A percentile compares a stretch with the other conserved stretches of the same genome.
These are phyloP conservation scores for Pelobates fuscus DNA, from an alignment of 2,113 vertebrate genomes.

Conservation along the genomic window DNA sequence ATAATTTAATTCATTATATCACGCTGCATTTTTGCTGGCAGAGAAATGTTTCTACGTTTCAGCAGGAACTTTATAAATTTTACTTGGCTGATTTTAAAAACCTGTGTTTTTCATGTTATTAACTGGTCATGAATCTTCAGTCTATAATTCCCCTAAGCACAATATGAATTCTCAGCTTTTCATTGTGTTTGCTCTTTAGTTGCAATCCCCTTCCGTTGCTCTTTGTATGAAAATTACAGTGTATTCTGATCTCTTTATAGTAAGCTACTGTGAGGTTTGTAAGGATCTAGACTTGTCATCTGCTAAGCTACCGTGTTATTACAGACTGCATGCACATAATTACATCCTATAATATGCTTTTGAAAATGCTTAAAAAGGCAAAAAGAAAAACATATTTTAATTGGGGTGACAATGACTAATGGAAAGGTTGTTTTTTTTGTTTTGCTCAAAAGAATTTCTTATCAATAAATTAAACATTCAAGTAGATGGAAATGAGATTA, in stretches of 20 bases:
- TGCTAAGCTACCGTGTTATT: conserved; percentile 43
- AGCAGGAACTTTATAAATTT: neutral
- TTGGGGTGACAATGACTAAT: conserved; percentile 44
- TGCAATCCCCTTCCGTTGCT: neutral
- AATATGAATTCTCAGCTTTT: conserved; percentile 23
- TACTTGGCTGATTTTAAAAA: neutral
- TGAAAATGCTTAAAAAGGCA: conserved; percentile 40
- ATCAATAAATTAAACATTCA: conserved; percentile 34
- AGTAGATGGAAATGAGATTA: conserved; percentile 32
- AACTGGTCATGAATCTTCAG: conserved; percentile 12
- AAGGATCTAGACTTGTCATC: neutral
- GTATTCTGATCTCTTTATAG: neutral
- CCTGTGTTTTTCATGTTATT: conserved; percentile 3
- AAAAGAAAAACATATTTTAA: conserved; percentile 47
- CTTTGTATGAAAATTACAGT: conserved; percentile 1
- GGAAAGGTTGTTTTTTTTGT: conserved; percentile 37
- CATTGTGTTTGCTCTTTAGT: conserved; percentile 13
- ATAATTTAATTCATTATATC: too few relatives aligned
- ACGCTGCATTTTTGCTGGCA: neutral
- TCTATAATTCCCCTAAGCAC: conserved; percentile 4
- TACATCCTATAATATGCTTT: conserved; percentile 52
- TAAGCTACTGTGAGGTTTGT: conserved; percentile 7
- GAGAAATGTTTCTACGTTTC: neutral
- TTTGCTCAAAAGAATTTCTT: conserved; percentile 1
- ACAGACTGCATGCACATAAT: conserved; percentile 52